Evolutionary conservation across 1,140 invertebrate species (phyloP), one percentile per base, ranked within the genome.

Genomic region (Lordiphosa collinella): DNA sequence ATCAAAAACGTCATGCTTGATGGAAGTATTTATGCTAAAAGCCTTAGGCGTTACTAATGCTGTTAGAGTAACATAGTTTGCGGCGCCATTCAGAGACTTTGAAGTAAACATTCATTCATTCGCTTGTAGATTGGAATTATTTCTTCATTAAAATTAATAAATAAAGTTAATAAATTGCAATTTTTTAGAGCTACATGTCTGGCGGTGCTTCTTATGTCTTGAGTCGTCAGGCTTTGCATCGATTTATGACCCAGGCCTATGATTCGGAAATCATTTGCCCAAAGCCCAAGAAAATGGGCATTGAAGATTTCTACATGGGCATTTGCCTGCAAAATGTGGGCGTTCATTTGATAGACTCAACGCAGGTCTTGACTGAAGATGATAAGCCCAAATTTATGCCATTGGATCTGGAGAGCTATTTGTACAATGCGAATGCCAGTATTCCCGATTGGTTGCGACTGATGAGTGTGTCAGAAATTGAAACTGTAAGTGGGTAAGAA

Each of bases 301-400:
- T 96, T 0, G 97, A 99, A 88, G 97, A 99, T 87, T 96, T 96
- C 0, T 96, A 98, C 89, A 96, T 99, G 91, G 97, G 97, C 64
- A 95, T 95, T 87, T 99, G 98, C 87, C 89, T 99, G 62, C 93
- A 96, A 76, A 94, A 93, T 41, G 91, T 98, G n/a, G 94, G 95
- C 1, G 97, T 99, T 0, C 92, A 92, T 14, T 55, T 82, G 3
- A 53, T 82, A 4, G 76, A 76, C 35, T 75, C 70, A 0, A 16
- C 46, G 1, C 50, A 74, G 1, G 40, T 66, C 3, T n/a, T 75
- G 22, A 31, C 43, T 35, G 22, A 34, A 4, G 76, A 82, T 10
- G 41, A 22, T 0, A 67, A 35, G 11, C 51, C 71, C 6, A 82
- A 75, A 41, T 61, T 82, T 13, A 67, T 82, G 41, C 76, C 75